These are phyloP conservation scores for Parapsyche elsis DNA, from an alignment of 1,140 invertebrate species.

Conservation along the genomic window DNA sequence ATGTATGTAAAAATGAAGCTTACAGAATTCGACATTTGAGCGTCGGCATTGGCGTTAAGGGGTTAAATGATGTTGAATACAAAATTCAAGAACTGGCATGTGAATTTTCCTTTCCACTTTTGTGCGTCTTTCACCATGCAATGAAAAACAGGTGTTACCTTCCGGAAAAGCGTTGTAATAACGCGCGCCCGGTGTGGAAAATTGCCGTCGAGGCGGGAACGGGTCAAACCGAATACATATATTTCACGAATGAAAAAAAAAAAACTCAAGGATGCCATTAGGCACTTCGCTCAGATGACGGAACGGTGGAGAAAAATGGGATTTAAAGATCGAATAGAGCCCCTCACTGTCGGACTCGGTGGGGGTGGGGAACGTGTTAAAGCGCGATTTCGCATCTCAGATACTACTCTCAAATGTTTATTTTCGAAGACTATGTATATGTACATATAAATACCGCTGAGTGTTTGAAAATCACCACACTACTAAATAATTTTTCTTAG, in stretches of 20 bases:
- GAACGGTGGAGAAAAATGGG: neutral
- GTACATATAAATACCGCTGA: no score
- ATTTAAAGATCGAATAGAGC: slow-evolving; percentile 1
- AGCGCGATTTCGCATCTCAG: neutral
- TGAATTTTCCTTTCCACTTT: no score
- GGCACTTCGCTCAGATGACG: no score
- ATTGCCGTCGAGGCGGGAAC: neutral
- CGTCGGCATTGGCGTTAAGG: no score
- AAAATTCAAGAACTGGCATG: no score
- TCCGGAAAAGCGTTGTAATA: neutral
- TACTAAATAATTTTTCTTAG: no score
- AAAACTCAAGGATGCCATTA: neutral
- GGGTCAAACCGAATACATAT: neutral
- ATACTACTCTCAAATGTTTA: neutral
- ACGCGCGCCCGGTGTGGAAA: neutral
- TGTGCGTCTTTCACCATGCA: neutral
- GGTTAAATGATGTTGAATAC: no score
- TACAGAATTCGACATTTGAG: no score
- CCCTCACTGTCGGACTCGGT: neutral
- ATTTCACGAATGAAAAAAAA: neutral
- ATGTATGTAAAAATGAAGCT: no score
- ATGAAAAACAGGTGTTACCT: slow-evolving; percentile 25
- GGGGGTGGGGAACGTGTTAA: neutral
- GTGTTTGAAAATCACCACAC: no score
- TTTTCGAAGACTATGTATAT: no score